A percentile compares a stretch with the other conserved stretches of the same genome.
phyloP scores from a whole-genome alignment of 2,113 vertebrate species.

The Eupsittula cactorum region DNA sequence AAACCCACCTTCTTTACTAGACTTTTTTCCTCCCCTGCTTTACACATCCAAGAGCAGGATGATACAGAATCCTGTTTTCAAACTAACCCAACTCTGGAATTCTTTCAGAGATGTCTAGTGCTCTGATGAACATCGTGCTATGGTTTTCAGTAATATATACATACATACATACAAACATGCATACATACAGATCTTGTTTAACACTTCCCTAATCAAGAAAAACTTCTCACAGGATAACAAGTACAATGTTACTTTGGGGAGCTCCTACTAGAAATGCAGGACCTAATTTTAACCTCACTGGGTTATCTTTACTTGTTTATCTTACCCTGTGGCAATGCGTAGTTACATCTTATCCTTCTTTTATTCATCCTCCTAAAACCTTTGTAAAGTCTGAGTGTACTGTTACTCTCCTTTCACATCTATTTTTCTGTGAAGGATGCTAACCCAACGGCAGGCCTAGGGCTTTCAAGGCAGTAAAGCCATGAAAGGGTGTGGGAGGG shows the following conservation, averaged over 20 bases:
- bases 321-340: background rate
- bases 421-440: background rate
- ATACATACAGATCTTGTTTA: background rate
- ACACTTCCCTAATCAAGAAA: background rate
- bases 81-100: background rate
- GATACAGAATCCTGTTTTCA: background rate
- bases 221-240: background rate
- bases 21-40: background rate
- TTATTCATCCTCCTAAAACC: background rate
- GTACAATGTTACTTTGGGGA: background rate
- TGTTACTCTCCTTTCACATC: background rate
- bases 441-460: background rate
- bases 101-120: background rate
- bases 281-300: background rate
- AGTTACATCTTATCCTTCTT: background rate
- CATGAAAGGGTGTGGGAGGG: background rate
- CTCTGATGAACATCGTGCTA: fast-evolving
- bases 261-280: background rate
- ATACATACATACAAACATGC: background rate
- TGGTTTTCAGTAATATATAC: background rate
- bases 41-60: background rate
- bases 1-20: background rate
- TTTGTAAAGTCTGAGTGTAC: background rate
- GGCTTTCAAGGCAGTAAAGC: background rate
- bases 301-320: background rate